Base-by-base conservation (phyloP, 2,888 invertebrate species). In the Phyllotreta cruciferae region DNA sequence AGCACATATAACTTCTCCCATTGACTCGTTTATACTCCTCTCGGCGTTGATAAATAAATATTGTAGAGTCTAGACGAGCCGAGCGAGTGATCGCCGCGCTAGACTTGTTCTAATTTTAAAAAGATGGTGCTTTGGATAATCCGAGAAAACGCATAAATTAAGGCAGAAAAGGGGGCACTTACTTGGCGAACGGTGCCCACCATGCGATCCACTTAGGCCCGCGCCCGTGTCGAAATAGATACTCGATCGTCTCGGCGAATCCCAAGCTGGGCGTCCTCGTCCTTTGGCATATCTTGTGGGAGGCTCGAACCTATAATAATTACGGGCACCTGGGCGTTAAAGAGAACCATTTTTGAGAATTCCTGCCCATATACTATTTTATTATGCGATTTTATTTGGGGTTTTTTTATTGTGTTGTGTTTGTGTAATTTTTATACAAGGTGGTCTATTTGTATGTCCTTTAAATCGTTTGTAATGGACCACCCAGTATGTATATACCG, bases 161-260 rank as follows among this genome's bases (percentile, higher is more conserved):
- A 41, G 7, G 36, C 4, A 50, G 6, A 7, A 56, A 47, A 0
- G 34, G n/a, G 34, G 38, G 38, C 61, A 82, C 85, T 84, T 83
- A 91, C 92, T 85, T 89, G 62, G 89, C 89, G 74, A 86, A 85
- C 68, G 83, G 84, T 0, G 90, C 84, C 84, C 86, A 89, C 0
- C 83, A 83, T 71, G 87, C 83, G 42, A 91, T 70, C 58, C 73
- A 78, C 68, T 83, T 82, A 0, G 94, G 94, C 13, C 95, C 94
- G 70, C 86, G 87, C 74, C 88, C 94, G 70, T 86, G 87, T 74
- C 88, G 86, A 77, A 96, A 93, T 4, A 93, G 90, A n/a, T 88
- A 87, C 69, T 91, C 92, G 9, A 93, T 93, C 0, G 94, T 94
- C 76, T 92, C 90, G 0, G 94, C 89, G 78, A 93, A 95, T 52